Base-by-base conservation (phyloP, 2,888 invertebrate genomes). In the Conistra vaccinii region DNA sequence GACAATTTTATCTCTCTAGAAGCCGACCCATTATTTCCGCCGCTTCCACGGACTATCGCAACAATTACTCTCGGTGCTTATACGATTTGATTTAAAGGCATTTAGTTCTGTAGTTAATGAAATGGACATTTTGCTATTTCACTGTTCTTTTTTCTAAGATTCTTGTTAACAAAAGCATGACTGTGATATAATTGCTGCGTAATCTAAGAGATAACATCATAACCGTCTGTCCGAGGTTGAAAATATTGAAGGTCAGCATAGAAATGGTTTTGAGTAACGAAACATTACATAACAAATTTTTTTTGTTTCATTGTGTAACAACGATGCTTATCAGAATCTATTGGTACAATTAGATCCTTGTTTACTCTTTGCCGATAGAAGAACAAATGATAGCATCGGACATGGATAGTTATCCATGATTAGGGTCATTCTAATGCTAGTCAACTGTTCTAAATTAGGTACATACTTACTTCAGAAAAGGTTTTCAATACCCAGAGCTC, bases 21-120 rank as follows among this genome's bases (percentile, higher is more conserved):
- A 91, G 91, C 89, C 87, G 85, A 90, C 87, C 91, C 92, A 93
- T 93, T 93, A 93, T 92, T 93, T 89, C 90, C 88, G 89, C 78
- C 86, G 88, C 87, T 81, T 81, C 80, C 82, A 84, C 58, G 69
- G 82, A 78, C 86, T 86, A 87, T 88, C 87, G 77, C 74, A 76
- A 84, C 86, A 87, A 88, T 88, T 86, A 87, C 87, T 87, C 84
- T 86, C 69, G 35, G 72, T 55, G 71, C 77, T 87, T 85, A 85
- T 86, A 83, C 73, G 77, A 83, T 87, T 87, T 87, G 84, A 85
- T 85, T 85, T 86, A 79, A 81, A 74, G 77, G 66, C 76, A 69
- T 78, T 77, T 71, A 48, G 68, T 77, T 78, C 29, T 86, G 73
- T 63, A 80, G 75, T 73, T 86, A 77, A 84, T 72, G 61, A 74